These are phyloP conservation scores for Dallia pectoralis DNA, from an alignment of 2,797 vertebrate species.

Conservation along the genomic window DNA sequence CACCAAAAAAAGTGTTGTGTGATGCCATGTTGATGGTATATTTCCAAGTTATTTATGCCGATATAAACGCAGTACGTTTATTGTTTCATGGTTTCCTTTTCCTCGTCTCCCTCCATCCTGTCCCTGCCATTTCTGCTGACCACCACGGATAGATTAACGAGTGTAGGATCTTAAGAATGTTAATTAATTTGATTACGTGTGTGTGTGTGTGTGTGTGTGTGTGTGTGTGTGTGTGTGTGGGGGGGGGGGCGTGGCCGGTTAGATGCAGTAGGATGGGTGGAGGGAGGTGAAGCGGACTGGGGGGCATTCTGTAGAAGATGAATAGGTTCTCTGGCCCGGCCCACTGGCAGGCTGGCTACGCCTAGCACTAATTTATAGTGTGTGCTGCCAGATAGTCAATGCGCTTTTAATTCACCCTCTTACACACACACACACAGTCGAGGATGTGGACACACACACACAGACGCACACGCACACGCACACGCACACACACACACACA, in stretches of 20 bases:
- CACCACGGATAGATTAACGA: slow-evolving; percentile 71
- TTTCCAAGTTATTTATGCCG: background rate
- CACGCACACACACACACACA: slow-evolving; percentile 27
- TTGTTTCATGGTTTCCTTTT: background rate
- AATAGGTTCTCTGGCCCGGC: slow-evolving; percentile 66
- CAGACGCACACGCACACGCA: slow-evolving; percentile 28
- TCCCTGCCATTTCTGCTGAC: slow-evolving; percentile 61
- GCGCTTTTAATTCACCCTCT: slow-evolving; percentile 79
- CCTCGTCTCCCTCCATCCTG: background rate
- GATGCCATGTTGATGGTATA: background rate
- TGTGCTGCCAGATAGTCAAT: slow-evolving; percentile 85
- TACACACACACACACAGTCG: slow-evolving; percentile 43
- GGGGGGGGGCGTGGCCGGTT: slow-evolving; percentile 51
- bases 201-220: slow-evolving; percentile 52
- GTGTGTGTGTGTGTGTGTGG: slow-evolving; percentile 36
- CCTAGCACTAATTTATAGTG: slow-evolving; percentile 78
- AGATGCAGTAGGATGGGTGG: slow-evolving; percentile 57
- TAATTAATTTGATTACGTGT: slow-evolving; percentile 81
- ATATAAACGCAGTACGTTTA: background rate
- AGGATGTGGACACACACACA: slow-evolving; percentile 17
- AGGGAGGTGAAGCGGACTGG: slow-evolving; percentile 57
- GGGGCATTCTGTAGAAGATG: slow-evolving; percentile 63
- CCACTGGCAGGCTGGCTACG: slow-evolving; percentile 64
- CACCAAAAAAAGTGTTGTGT: too few species aligned
- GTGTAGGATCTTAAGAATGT: slow-evolving; percentile 74